Base-by-base conservation (phyloP, 2,113 vertebrate species). In the Plecotus auritus region DNA sequence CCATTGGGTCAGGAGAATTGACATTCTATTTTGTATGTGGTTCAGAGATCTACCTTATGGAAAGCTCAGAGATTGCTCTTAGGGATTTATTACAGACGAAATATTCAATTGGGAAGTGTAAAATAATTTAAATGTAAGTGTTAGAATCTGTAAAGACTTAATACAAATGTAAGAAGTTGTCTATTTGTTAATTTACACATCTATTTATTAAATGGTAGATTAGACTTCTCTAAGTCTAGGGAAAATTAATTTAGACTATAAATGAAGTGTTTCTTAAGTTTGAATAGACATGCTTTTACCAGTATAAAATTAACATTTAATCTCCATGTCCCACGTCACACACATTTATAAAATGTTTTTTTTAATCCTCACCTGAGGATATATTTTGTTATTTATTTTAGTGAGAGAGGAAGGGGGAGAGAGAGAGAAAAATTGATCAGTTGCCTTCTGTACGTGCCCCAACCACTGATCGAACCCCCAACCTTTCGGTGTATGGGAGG, bases 91-190 rank as follows among this genome's bases (percentile, higher is more conserved):
- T 88, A 70, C 35, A 37, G 70, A 74, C 83, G 82, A 77, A 93
- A 77, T 35, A 82, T 1, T 81, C 56, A 78, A 12, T 14, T 42
- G 16, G 3, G 9, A 61, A 87, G 30, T 69, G 64, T 80, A 84
- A 77, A 89, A 82, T 88, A 61, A 78, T 51, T 82, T 64, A 84
- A 93, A 82, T 93, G 17, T 73, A 64, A 73, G 61, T 83, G 89
- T 93, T 85, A 83, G 23, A 92, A 26, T 80, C 23, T 72, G 14
- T 20, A 76, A 69, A 93, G 20, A 82, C 20, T 95, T 92, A 86
- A 83, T 70, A 73, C 56, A 91, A 81, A 47, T 61, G 12, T 7
- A 92, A 84, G 37, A 86, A 93, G 32, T 61, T 11, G 10, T 54
- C 37, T 32, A 66, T 67, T 86, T 82, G 28, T 91, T 89, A 84